Conservation (phyloP, 2,113 vertebrate species). For the Phocoena sinus region DNA sequence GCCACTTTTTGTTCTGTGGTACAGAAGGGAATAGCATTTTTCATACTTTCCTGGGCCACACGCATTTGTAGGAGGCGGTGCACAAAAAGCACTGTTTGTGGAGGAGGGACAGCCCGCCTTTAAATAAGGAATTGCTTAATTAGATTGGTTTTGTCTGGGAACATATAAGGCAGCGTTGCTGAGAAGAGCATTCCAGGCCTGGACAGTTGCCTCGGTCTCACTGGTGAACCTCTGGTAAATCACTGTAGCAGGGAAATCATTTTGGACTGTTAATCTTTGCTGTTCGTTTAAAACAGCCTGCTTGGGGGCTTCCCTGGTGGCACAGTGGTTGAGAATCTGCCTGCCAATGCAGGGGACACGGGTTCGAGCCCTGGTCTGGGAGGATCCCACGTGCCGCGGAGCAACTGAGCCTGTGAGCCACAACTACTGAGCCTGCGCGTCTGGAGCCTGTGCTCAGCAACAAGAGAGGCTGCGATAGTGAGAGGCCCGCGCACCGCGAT, state of each 20-base stretch:
- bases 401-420: too few species aligned
- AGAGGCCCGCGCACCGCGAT: too few species aligned
- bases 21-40: slow-evolving; percentile 22
- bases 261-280: slow-evolving; percentile 29
- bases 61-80: neutral
- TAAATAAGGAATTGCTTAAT: slow-evolving; percentile 54
- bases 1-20: slow-evolving; percentile 41
- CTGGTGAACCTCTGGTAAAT: neutral
- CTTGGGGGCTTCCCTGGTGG: neutral
- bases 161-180: neutral
- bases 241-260: neutral
- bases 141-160: neutral
- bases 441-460: too few species aligned
- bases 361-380: too few species aligned
- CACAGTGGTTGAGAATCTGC: too few species aligned
- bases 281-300: slow-evolving; percentile 52
- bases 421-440: too few species aligned
- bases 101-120: neutral
- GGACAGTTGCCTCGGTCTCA: neutral
- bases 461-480: too few species aligned
- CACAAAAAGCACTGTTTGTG: neutral
- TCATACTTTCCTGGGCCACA: neutral
- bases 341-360: too few species aligned
- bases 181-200: neutral
- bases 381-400: too few species aligned